Conservation (phyloP, 1,140 invertebrate genomes). For the Scaptomyza graminum region DNA sequence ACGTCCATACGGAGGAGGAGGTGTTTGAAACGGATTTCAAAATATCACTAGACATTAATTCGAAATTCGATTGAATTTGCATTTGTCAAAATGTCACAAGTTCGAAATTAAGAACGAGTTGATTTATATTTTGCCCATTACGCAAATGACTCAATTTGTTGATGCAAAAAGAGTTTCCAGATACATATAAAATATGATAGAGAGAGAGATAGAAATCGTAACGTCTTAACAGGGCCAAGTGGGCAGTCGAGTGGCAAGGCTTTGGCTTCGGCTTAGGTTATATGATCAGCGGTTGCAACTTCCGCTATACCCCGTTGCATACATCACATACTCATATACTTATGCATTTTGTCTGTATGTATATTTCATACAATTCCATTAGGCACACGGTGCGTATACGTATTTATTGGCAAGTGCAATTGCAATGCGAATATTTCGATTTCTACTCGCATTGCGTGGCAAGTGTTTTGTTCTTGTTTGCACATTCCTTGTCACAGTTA, state of each 20-base stretch:
- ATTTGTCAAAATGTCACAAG: conserved; percentile 67
- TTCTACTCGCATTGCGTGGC: conserved; percentile 47
- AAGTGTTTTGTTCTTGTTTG: conserved; percentile 73
- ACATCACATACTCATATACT: conserved; percentile 33
- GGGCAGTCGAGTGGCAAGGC: conserved; percentile 58
- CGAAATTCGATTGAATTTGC: conserved; percentile 54
- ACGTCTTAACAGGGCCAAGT: conserved; percentile 18
- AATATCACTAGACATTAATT: conserved; percentile 43
- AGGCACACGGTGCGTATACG: conserved; percentile 51
- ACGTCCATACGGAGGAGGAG: conserved; percentile 4
- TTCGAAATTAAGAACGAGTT: conserved; percentile 42
- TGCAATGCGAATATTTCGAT: conserved; percentile 45
- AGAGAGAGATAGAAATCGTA: conserved; percentile 10
- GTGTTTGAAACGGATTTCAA: conserved; percentile 13
- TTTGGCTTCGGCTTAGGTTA: conserved; percentile 34
- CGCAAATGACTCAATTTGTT: conserved; percentile 26
- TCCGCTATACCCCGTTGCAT: background rate
- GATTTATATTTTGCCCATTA: conserved; percentile 1
- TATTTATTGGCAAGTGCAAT: conserved; percentile 14
- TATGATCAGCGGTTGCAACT: conserved; percentile 31
- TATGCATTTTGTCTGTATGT: background rate
- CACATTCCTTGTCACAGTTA: conserved; percentile 66
- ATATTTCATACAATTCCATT: conserved; percentile 3
- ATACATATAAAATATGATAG: background rate
- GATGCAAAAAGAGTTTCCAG: background rate